Conservation (phyloP, 2,113 vertebrate genomes). For the Poicephalus gulielmi region DNA sequence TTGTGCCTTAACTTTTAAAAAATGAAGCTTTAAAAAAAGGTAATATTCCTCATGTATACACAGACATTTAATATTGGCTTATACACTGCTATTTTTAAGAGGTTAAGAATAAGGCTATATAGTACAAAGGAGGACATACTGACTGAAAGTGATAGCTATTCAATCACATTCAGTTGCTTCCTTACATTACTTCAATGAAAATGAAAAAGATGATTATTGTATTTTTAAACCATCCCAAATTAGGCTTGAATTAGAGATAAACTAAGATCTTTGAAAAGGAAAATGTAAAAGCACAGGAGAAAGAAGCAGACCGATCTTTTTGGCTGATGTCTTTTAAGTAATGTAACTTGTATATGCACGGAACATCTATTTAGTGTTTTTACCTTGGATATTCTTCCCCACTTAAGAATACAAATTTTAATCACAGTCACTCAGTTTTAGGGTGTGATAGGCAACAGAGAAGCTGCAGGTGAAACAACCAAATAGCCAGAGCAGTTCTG, state of each 20-base stretch:
- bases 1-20: neutral
- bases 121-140: neutral
- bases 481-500: neutral
- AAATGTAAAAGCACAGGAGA: neutral
- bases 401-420: neutral
- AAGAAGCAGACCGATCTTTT: neutral
- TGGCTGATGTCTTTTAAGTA: neutral
- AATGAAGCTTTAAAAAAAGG: neutral
- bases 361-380: neutral
- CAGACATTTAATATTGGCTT: neutral
- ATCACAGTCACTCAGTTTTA: neutral
- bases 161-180: neutral
- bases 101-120: neutral
- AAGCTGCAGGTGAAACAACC: neutral
- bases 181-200: neutral
- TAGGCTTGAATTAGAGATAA: neutral
- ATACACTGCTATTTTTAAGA: neutral
- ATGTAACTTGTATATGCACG: neutral
- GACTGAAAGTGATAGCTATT: neutral
- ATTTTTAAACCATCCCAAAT: neutral
- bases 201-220: neutral
- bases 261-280: neutral
- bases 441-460: neutral
- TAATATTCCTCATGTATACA: neutral
- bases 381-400: neutral